Conservation (phyloP, 2,797 vertebrate species). For the Galaxias olidus region DNA sequence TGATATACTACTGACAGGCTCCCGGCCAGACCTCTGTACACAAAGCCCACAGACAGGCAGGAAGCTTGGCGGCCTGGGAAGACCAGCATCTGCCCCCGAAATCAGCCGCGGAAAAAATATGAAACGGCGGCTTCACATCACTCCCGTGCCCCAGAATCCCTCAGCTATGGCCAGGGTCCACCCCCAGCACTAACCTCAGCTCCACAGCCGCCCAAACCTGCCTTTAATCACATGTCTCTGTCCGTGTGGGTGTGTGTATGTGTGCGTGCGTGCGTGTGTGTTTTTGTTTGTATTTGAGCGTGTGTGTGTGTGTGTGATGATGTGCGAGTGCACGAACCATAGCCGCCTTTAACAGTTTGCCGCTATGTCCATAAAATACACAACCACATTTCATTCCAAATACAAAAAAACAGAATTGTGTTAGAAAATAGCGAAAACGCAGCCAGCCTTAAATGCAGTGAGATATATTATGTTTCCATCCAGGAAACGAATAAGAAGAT, state of each 20-base stretch:
- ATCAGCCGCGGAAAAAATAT: slow-evolving; percentile 10
- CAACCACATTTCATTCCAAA: too few species aligned
- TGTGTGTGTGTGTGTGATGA: slow-evolving; percentile 14
- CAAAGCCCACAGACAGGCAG: slow-evolving; percentile 14
- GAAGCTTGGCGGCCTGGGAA: slow-evolving; percentile 16
- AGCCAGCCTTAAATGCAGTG: too few species aligned
- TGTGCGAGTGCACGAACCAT: background rate
- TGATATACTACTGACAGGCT: slow-evolving; percentile 34
- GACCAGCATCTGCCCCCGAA: slow-evolving; percentile 25
- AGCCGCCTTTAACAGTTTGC: too few species aligned
- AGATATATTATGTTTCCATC: too few species aligned
- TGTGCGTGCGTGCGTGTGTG: slow-evolving; percentile 7
- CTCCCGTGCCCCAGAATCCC: slow-evolving; percentile 10
- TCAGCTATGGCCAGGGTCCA: slow-evolving; percentile 9
- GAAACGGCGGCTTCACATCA: slow-evolving; percentile 10
- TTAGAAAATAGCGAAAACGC: too few species aligned
- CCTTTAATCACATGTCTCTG: slow-evolving; percentile 1
- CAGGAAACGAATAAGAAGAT: too few species aligned
- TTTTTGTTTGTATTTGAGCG: background rate
- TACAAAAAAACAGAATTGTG: too few species aligned
- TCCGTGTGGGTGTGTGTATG: background rate
- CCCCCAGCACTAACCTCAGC: background rate
- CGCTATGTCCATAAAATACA: too few species aligned
- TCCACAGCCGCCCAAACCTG: slow-evolving; percentile 6
- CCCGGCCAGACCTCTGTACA: slow-evolving; percentile 26